Evolutionary conservation across 2,888 invertebrate genomes (phyloP), one percentile per base, ranked within the genome.

Genomic region (Arge pagana): DNA sequence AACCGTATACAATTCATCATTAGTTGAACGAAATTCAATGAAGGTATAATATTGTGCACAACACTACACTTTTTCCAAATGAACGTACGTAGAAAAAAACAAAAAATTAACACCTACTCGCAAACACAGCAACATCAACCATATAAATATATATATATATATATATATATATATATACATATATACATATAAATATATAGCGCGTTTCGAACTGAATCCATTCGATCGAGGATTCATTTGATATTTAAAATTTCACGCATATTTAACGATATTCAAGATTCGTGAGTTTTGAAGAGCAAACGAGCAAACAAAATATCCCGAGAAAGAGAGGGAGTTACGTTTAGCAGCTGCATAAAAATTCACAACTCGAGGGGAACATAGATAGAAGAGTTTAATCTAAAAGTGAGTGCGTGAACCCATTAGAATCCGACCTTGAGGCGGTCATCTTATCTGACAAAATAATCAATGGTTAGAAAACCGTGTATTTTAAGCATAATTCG

Each of bases 361-460:
- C 6, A 19, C 18, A 50, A 33, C 18, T 23, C 30, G 13, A 48
- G 5, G 3, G 19, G 2, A 40, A 41, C 18, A 21, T 15, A 31
- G 24, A 35, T 23, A 43, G 15, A 31, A 42, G 35, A 36, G 18
- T 35, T 21, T 28, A 50, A 16, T 43, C 43, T 36, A 50, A 43
- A 50, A 58, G 53, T 58, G 66, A 66, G 53, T 62, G 63, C 60
- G 56, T 61, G 57, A 65, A 64, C 59, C 64, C 63, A 62, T 62
- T 62, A 64, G 60, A 54, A 57, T 62, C 66, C 63, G 64, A 70
- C 57, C 63, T 70, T 68, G 65, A 59, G 57, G 64, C 65, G 62
- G 64, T 67, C 67, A 63, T 58, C 60, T 67, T 68, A 68, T 70
- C 70, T 70, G 67, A 64, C 65, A 63, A 70, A 70, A 69, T 54